Conservation (phyloP, 2,797 vertebrate genomes). For the Trematomus bernacchii region DNA sequence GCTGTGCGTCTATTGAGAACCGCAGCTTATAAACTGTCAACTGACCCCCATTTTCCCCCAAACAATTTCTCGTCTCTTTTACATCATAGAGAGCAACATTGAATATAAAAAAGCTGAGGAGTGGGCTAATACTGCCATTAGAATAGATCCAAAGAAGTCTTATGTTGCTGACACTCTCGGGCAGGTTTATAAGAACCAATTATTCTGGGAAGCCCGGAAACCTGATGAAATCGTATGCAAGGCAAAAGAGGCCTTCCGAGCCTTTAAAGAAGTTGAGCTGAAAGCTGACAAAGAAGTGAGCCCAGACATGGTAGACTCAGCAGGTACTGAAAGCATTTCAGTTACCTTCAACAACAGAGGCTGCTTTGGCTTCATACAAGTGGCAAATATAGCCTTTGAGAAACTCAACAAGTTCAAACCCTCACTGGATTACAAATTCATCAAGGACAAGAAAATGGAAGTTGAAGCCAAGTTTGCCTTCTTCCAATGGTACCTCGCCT, state of each 20-base stretch:
- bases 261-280: slow-evolving; percentile 27
- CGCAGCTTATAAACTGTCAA: neutral
- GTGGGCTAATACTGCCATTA: slow-evolving; percentile 40
- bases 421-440: fast-evolving
- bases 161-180: slow-evolving; percentile 57
- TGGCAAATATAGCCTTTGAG: slow-evolving; percentile 33
- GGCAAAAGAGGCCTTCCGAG: fast-evolving
- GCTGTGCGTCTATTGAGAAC: neutral
- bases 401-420: fast-evolving
- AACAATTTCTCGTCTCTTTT: slow-evolving; percentile 33
- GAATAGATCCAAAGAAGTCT: slow-evolving; percentile 32
- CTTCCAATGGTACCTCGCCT: slow-evolving; percentile 60
- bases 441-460: fast-evolving
- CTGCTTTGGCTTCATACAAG: slow-evolving; percentile 49
- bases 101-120: fast-evolving
- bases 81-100: fast-evolving
- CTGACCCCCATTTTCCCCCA: slow-evolving; percentile 23
- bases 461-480: slow-evolving; percentile 39
- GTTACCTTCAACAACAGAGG: slow-evolving; percentile 51
- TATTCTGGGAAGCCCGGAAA: fast-evolving
- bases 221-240: fast-evolving
- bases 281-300: slow-evolving; percentile 44
- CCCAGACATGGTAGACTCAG: neutral
- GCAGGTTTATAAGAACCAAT: slow-evolving; percentile 42
- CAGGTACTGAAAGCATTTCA: neutral